Percentiles rank a stretch among this genome's conserved stretches.
Evolutionary conservation across 2,113 vertebrate species (phyloP).

Genomic region (Crotalus horridus): DNA sequence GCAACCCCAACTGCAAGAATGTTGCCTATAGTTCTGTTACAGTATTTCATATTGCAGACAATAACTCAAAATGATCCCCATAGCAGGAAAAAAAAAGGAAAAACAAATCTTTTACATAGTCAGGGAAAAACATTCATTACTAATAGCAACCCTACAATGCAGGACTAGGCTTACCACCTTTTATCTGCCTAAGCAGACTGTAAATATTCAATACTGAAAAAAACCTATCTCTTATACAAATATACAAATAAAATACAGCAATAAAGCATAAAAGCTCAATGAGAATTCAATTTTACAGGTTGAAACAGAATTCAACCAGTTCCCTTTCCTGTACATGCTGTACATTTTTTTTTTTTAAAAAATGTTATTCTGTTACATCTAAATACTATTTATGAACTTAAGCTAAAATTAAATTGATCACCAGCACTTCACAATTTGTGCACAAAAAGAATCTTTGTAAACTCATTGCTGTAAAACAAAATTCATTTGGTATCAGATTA

Average conservation of each 20-base stretch:
- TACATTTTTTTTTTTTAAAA: not conserved
- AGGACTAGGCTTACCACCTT: too few species aligned
- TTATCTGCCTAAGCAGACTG: not conserved
- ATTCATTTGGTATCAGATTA: conserved; percentile 40
- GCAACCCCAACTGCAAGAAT: not conserved
- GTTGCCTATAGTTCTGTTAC: not conserved
- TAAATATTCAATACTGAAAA: not conserved
- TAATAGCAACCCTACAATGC: not conserved
- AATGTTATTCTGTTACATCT: not conserved
- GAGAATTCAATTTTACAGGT: not conserved
- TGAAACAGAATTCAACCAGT: not conserved
- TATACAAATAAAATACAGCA: not conserved
- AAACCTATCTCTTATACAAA: not conserved
- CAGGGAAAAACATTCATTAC: not conserved
- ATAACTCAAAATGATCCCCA: not conserved
- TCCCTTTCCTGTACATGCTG: not conserved
- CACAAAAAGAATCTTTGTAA: conserved; percentile 2
- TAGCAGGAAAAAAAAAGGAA: not conserved
- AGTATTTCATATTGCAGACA: not conserved
- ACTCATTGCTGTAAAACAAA: conserved; percentile 44
- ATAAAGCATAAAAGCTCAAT: not conserved
- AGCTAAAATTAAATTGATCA: conserved; percentile 25
- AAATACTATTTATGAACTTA: conserved; percentile 28
- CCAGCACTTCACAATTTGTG: conserved; percentile 18
- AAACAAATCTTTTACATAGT: not conserved